These are phyloP conservation scores for Drosophila quasianomalipes DNA, from an alignment of 2,888 invertebrate genomes.

Conservation along the genomic window DNA sequence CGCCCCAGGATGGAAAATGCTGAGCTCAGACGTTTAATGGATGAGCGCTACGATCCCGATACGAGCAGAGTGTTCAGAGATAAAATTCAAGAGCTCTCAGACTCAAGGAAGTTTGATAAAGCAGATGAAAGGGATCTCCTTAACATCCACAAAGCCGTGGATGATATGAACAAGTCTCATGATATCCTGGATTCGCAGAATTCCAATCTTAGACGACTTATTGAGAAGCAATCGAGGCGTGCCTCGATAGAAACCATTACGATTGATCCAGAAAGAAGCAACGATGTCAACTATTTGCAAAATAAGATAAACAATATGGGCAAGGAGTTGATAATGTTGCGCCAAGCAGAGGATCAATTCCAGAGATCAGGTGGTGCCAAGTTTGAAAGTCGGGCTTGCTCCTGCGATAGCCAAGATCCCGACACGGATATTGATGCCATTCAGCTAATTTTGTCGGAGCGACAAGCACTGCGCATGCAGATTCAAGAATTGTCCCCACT, in stretches of 20 bases:
- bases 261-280: constrained; percentile 70
- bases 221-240: constrained; percentile 76
- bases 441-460: constrained; percentile 72
- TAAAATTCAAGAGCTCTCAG: constrained; percentile 71
- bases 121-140: constrained; percentile 74
- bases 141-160: constrained; percentile 65
- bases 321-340: constrained; percentile 72
- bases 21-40: constrained; percentile 70
- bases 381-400: not conserved
- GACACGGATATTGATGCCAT: constrained; percentile 69
- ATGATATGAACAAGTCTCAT: constrained; percentile 75
- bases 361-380: constrained; percentile 26
- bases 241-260: constrained; percentile 56
- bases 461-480: constrained; percentile 74
- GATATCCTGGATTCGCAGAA: constrained; percentile 80
- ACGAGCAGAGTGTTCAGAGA: constrained; percentile 61
- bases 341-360: constrained; percentile 70
- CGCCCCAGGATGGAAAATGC: constrained; percentile 61
- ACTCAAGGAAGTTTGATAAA: constrained; percentile 66
- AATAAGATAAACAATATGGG: constrained; percentile 72
- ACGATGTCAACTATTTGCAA: constrained; percentile 76
- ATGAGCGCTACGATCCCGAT: constrained; percentile 64
- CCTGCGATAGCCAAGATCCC: not conserved
- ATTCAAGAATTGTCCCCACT: constrained; percentile 52
- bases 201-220: constrained; percentile 67